Base-by-base conservation (phyloP, 2,797 vertebrate genomes). In the Neosilurus mollespiculum region DNA sequence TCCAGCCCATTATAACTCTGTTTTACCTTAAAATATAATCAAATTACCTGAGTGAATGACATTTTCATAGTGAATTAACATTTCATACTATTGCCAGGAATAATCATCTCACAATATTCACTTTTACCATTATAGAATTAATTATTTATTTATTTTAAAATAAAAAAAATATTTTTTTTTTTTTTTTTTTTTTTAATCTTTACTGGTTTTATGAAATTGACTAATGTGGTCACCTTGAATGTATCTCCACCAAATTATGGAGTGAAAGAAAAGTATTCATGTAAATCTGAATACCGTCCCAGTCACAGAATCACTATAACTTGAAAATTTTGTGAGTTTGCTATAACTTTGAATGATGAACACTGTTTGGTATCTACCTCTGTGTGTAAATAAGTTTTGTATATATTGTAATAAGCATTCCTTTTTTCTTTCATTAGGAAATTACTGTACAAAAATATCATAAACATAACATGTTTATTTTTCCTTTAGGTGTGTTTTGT, bases 401-500 rank as follows among this genome's bases (percentile, higher is more conserved):
- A 43, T n/a, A 53, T n/a, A n/a, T n/a, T n/a, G n/a, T n/a, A n/a
- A n/a, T n/a, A n/a, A n/a, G n/a, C n/a, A n/a, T 16, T 16, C 56
- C 18, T 58, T 58, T 54, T 53, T 69, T 66, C 15, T 24, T 69
- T 20, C 18, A 22, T 53, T 24, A 53, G 49, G 6, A 6, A 71
- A 49, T 70, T 9, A 43, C 37, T 43, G 37, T 43, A 12, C 43
- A 24, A 51, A 51, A 22, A 72, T 72, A 24, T 15, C 8, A 30
- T 59, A 10, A 8, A 37, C 0, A 14, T 37, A 56, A 49, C 58
- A 12, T 56, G 16, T 77, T 15, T 78, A 24, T 80, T 8, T 86
- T 37, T 86, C 20, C 79, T 10, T 43, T 70, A 96, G 95, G 90
- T 58, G 86, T 95, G 76, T 93, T 89, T 86, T 96, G 95, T 82